phyloP scores from a whole-genome alignment of 30 jellyfish, hydroid and myxozoan species.

The Aurelia coerulea region DNA sequence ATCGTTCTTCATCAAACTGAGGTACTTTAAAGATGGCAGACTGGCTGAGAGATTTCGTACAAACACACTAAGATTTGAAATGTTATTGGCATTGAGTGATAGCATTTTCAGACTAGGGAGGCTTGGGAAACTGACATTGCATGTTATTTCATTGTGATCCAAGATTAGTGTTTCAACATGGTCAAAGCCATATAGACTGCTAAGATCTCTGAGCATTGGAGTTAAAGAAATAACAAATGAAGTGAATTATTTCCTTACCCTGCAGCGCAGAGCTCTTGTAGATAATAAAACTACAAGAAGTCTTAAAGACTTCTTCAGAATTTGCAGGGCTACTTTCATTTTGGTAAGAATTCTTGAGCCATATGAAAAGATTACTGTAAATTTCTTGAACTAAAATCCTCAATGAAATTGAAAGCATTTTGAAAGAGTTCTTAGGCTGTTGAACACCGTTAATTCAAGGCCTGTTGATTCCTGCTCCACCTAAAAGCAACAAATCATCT shows the following conservation, averaged over 20 bases:
- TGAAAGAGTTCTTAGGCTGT: too few species aligned
- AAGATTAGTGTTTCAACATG: conserved; percentile 69
- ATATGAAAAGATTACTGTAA: too few species aligned
- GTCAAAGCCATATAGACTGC: conserved; percentile 47
- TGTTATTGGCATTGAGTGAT: conserved; percentile 65
- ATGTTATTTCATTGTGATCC: conserved; percentile 62
- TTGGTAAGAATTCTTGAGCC: too few species aligned
- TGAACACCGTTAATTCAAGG: too few species aligned
- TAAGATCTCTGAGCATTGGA: conserved; percentile 42
- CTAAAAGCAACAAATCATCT: too few species aligned
- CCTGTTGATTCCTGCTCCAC: too few species aligned
- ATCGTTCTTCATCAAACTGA: conserved; percentile 87
- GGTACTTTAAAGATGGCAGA: conserved; percentile 46
- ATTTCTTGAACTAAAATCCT: too few species aligned
- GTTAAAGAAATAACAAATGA: conserved; percentile 19
- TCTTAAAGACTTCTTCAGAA: too few species aligned
- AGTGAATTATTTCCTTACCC: too few species aligned
- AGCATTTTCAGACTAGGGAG: conserved; percentile 59
- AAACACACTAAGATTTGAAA: conserved; percentile 66
- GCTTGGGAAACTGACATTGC: conserved; percentile 48
- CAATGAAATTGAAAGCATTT: too few species aligned
- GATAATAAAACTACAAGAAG: background rate
- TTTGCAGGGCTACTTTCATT: too few species aligned
- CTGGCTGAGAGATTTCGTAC: conserved; percentile 58
- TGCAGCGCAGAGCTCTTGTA: background rate